These are phyloP conservation scores for Sebastes reedi DNA, from an alignment of 2,797 vertebrate genomes.

Conservation along the genomic window DNA sequence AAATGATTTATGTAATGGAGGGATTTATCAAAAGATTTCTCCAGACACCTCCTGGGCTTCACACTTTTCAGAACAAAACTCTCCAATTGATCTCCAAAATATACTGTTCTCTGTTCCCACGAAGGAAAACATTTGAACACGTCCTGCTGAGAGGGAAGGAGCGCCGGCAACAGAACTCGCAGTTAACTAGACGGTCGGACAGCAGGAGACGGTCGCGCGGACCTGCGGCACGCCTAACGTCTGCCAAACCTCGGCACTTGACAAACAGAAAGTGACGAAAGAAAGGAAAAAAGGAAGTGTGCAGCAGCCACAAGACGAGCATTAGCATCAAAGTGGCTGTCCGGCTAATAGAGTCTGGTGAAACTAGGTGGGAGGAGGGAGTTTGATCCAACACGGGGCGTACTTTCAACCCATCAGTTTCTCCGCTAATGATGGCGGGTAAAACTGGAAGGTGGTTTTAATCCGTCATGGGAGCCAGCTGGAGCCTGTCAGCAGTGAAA, in stretches of 20 bases:
- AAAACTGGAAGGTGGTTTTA: constrained; percentile 12
- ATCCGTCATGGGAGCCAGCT: constrained; percentile 15
- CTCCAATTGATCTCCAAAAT: constrained; percentile 6
- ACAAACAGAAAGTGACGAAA: not conserved
- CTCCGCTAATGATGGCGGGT: constrained; percentile 2
- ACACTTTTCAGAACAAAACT: not conserved
- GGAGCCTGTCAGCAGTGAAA: constrained; percentile 6
- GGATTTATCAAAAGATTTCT: not conserved
- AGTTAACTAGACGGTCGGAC: constrained; percentile 17
- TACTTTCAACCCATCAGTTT: constrained; percentile 19
- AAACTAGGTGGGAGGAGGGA: not conserved
- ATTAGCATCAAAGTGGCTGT: constrained; percentile 8
- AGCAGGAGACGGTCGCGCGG: constrained; percentile 10
- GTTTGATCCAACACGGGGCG: not conserved
- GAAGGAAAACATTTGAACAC: not conserved
- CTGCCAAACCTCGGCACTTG: not conserved
- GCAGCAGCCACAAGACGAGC: too few relatives aligned
- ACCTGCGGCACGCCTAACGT: not conserved
- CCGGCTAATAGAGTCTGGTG: not conserved
- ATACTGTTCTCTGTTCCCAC: not conserved
- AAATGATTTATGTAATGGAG: not conserved
- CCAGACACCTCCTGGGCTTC: not conserved
- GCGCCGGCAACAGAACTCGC: not conserved
- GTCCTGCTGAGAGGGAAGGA: not conserved
- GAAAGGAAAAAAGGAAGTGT: not conserved